A percentile compares a stretch with the other conserved stretches of the same genome.
These are phyloP conservation scores for Agonopterix heracliana DNA, from an alignment of 2,888 invertebrate species.

Conservation along the genomic window DNA sequence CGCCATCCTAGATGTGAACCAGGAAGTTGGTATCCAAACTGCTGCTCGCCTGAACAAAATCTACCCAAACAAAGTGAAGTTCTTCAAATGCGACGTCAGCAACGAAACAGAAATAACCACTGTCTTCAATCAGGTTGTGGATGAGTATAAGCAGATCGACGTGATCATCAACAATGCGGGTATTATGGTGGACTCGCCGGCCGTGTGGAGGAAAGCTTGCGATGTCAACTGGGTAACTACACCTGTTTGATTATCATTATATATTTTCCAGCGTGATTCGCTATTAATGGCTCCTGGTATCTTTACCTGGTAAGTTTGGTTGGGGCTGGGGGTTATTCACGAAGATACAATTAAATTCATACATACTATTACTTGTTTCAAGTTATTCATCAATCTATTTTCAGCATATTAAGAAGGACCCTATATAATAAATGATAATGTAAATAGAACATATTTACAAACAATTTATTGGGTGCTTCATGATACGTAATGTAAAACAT, in stretches of 20 bases:
- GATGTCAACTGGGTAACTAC: constrained; percentile 37
- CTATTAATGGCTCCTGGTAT: no score
- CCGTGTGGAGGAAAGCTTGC: constrained; percentile 32
- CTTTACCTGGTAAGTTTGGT: no score
- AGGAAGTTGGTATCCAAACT: constrained; percentile 27
- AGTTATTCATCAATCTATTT: no score
- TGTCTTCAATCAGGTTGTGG: constrained; percentile 30
- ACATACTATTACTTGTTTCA: no score
- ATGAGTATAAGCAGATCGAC: constrained; percentile 29
- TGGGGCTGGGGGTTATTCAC: no score
- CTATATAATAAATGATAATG: no score
- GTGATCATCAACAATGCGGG: constrained; percentile 48
- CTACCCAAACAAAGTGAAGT: constrained; percentile 27
- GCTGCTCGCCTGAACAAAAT: constrained; percentile 24
- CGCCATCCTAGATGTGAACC: constrained; percentile 36
- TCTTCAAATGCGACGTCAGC: constrained; percentile 39
- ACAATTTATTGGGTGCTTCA: no score
- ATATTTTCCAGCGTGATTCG: not conserved
- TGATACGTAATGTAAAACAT: no score
- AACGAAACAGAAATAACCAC: constrained; percentile 29
- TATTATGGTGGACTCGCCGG: constrained; percentile 34
- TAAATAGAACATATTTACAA: no score
- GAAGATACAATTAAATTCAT: no score
- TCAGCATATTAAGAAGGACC: no score
- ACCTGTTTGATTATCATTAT: constrained; percentile 1